Evolutionary conservation across 2,113 vertebrate genomes (phyloP).

Genomic region (Perca fluviatilis): DNA sequence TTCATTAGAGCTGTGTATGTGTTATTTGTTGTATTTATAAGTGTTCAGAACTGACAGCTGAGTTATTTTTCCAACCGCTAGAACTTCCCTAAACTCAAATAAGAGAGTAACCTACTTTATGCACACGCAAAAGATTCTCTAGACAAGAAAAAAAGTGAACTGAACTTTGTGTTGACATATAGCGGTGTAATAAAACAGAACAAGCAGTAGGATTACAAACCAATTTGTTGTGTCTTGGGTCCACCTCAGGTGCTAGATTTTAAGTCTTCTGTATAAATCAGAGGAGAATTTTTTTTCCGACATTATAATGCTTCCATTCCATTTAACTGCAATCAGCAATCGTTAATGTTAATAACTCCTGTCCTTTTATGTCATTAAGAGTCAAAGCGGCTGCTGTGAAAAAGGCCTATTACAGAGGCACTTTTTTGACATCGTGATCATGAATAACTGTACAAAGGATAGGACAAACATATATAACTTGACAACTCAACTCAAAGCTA

Average conservation of each 20-base stretch:
- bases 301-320: neutral
- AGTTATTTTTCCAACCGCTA: conserved; percentile 34
- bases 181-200: neutral
- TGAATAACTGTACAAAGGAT: neutral
- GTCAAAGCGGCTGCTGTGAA: neutral
- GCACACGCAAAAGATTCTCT: conserved; percentile 4
- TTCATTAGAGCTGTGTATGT: conserved; percentile 47
- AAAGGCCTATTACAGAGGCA: neutral
- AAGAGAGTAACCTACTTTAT: conserved; percentile 57
- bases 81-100: conserved; percentile 44
- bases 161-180: conserved; percentile 9
- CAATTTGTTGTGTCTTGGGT: neutral
- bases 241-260: neutral
- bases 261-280: neutral
- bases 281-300: neutral
- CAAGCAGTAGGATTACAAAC: neutral
- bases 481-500: neutral
- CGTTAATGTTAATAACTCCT: neutral
- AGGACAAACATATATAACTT: neutral
- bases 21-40: conserved; percentile 65
- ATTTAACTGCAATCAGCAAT: neutral
- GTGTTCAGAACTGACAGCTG: conserved; percentile 54
- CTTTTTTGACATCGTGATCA: neutral
- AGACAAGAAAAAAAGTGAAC: neutral
- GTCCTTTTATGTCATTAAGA: neutral